Conservation (phyloP, 2,113 vertebrate species). For the Cnemophilus loriae region DNA sequence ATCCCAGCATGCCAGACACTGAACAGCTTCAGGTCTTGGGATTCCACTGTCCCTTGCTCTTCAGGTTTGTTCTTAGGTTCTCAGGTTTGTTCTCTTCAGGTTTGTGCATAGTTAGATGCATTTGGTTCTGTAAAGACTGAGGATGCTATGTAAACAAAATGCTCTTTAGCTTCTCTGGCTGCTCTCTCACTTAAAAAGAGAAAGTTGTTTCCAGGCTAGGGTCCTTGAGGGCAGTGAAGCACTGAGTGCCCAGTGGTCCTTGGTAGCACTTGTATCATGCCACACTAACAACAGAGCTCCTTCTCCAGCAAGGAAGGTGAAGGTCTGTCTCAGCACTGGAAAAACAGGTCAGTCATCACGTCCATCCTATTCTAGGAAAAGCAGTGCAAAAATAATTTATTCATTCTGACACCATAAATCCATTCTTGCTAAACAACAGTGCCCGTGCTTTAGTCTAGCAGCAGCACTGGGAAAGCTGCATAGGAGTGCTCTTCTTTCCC, state of each 20-base stretch:
- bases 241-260: neutral
- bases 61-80: neutral
- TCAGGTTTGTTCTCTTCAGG: neutral
- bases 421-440: neutral
- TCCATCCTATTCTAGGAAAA: neutral
- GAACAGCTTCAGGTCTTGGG: neutral
- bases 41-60: neutral
- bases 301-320: neutral
- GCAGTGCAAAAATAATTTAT: neutral
- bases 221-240: neutral
- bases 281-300: neutral
- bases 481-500: neutral
- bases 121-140: neutral
- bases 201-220: neutral
- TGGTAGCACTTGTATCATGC: neutral
- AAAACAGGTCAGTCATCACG: neutral
- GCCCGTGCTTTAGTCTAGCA: neutral
- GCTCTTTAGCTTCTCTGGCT: neutral
- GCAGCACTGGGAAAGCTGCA: neutral
- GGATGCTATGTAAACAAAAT: neutral
- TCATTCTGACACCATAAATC: neutral
- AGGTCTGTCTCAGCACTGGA: neutral
- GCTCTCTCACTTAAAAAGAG: neutral
- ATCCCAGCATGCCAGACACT: neutral
- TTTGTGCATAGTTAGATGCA: neutral